A percentile compares a stretch with the other conserved stretches of the same genome.
phyloP scores from a whole-genome alignment of 2,113 vertebrate genomes.

The Corydoras sp. region DNA sequence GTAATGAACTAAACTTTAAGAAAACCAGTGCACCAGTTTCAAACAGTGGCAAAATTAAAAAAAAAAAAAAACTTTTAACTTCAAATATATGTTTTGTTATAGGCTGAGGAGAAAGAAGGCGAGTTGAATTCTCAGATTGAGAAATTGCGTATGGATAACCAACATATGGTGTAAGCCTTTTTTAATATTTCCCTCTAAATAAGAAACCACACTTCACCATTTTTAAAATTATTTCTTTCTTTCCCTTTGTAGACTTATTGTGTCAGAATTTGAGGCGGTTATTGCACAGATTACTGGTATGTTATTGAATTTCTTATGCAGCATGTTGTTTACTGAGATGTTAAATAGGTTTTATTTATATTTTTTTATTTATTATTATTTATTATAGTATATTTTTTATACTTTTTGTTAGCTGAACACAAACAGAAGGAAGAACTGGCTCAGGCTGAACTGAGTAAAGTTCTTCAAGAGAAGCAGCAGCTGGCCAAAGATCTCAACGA shows the following conservation, averaged over 20 bases:
- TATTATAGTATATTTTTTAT: neutral
- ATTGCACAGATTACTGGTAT: constrained; percentile 76
- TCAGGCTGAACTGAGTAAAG: constrained; percentile 62
- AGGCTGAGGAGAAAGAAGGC: constrained; percentile 65
- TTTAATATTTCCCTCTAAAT: neutral
- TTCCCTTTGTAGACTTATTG: constrained; percentile 69
- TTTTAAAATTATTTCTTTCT: neutral
- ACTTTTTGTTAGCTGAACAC: constrained; percentile 62
- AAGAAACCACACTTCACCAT: neutral
- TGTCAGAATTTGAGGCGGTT: constrained; percentile 75
- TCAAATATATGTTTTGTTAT: neutral
- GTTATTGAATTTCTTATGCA: neutral
- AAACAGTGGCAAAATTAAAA: too few relatives aligned
- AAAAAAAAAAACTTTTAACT: neutral
- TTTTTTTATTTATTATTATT: neutral
- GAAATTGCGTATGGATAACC: constrained; percentile 59
- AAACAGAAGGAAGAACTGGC: constrained; percentile 68
- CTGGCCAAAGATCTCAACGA: constrained; percentile 70
- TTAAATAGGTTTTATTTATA: neutral
- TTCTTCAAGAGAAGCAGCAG: constrained; percentile 76
- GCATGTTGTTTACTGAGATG: neutral
- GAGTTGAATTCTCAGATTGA: constrained; percentile 66
- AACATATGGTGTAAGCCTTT: constrained; percentile 77
- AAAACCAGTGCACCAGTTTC: too few relatives aligned
- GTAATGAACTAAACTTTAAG: too few relatives aligned